phyloP scores from a whole-genome alignment of 1,140 invertebrate species.

The Drosophila varians region DNA sequence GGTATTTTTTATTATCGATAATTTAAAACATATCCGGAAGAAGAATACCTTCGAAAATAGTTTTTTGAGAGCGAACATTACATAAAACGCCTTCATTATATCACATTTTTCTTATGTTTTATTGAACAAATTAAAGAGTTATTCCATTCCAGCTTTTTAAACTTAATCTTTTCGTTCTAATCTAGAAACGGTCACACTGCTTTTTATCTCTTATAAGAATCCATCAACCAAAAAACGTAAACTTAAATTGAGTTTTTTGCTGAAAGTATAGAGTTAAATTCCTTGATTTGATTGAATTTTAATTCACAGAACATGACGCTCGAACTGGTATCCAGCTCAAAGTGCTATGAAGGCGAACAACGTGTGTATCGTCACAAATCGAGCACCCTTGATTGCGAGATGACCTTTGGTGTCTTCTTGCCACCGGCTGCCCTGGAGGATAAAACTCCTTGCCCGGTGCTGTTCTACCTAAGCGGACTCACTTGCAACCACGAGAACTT shows the following conservation, averaged over 20 bases:
- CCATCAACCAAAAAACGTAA: not conserved
- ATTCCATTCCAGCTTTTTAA: not conserved
- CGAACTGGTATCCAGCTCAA: constrained; percentile 58
- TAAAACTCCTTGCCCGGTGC: constrained; percentile 89
- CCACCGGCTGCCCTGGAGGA: constrained; percentile 90
- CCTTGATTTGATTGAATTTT: not conserved
- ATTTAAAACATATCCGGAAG: not conserved
- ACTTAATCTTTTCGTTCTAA: not conserved
- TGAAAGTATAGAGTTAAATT: not conserved
- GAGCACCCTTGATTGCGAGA: constrained; percentile 91
- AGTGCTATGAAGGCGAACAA: constrained; percentile 75
- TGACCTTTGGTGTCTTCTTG: constrained; percentile 96
- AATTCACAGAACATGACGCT: constrained; percentile 55
- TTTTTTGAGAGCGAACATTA: too few species aligned
- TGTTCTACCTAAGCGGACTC: constrained; percentile 97
- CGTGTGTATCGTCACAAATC: constrained; percentile 92
- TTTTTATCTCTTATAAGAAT: constrained; percentile 31
- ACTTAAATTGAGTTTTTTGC: constrained; percentile 8
- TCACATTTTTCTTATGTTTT: not conserved
- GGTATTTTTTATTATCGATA: not conserved
- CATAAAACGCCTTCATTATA: too few species aligned
- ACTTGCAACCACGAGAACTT: constrained; percentile 99
- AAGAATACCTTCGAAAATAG: too few species aligned
- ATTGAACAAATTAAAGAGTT: too few species aligned
- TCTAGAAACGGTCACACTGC: constrained; percentile 10